Evolutionary conservation across 2,888 invertebrate genomes (phyloP), one percentile per base, ranked within the genome.

Genomic region (Dyspetes luteomarginatus): DNA sequence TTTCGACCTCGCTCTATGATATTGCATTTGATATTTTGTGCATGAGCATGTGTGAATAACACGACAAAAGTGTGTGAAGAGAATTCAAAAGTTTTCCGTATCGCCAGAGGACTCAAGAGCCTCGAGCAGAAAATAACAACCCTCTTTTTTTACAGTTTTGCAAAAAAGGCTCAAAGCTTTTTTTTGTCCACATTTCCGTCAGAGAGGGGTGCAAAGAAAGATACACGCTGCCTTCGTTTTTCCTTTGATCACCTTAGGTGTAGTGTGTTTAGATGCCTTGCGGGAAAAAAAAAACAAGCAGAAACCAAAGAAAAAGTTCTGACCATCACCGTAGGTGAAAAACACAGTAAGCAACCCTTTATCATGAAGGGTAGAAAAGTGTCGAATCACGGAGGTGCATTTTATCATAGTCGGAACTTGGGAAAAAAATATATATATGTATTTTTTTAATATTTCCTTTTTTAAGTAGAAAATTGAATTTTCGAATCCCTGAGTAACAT

Each of bases 171-270:
- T 52, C 24, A 26, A 43, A 45, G 62, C 68, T 62, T 67, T 73
- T 67, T 50, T 67, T 60, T 17, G 43, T 50, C 26, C 55, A 52
- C 41, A n/a, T 19, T 22, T 52, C 65, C 9, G 56, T 28, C 26
- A 9, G 9, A 65, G 17, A 15, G 17, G 48, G 15, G 28, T 17
- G 15, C 19, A 22, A 19, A 43, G 28, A 43, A 60, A 41, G 24
- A 15, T 43, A n/a, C 4, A 52, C 22, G 0, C 41, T 4, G 9
- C n/a, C 30, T 9, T 45, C 77, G 55, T 72, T 60, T 68, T 36
- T 52, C 15, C 68, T 78, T 78, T 78, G 78, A 78, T 67, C 68
- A 24, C 60, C 67, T 67, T 67, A 55, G 28, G 15, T 41, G 73
- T 26, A 60, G 60, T 64, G 43, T 68, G 68, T 73, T 62, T 60